Conservation (phyloP, 2,113 vertebrate species). For the Acrocephalus arundinaceus region DNA sequence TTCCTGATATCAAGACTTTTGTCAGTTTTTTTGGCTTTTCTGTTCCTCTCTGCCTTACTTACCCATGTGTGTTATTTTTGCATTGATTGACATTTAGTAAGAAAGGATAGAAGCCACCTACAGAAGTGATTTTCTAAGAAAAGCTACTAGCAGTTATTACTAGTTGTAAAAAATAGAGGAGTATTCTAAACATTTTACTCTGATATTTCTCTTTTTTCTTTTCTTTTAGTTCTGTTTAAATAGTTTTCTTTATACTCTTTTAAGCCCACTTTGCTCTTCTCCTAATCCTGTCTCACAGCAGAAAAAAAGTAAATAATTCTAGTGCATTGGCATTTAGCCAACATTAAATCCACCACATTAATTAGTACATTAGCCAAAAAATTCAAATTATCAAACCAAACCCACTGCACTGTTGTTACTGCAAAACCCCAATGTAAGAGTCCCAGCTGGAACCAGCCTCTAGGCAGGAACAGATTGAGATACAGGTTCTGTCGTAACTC, state of each 20-base stretch:
- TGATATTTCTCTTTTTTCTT: neutral
- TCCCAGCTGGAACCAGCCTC: neutral
- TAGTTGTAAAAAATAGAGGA: neutral
- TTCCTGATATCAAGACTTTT: neutral
- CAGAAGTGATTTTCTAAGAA: neutral
- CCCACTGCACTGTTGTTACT: neutral
- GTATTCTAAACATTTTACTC: neutral
- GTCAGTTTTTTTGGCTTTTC: neutral
- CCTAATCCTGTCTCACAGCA: neutral
- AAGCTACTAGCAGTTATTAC: neutral
- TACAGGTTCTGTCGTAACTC: neutral
- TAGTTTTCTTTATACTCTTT: neutral
- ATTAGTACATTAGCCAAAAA: neutral
- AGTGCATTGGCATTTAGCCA: neutral
- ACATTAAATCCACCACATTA: neutral
- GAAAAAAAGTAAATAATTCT: neutral
- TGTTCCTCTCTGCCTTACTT: neutral
- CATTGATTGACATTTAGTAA: neutral
- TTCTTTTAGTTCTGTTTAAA: neutral
- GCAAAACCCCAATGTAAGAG: rapidly evolving
- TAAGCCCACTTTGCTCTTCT: neutral
- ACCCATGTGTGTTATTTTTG: neutral
- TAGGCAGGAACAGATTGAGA: neutral
- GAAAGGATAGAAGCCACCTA: neutral
- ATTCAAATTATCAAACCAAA: neutral